Evolutionary conservation across 2,797 vertebrate species (phyloP).

Genomic region (Gadopsis bispinosus): DNA sequence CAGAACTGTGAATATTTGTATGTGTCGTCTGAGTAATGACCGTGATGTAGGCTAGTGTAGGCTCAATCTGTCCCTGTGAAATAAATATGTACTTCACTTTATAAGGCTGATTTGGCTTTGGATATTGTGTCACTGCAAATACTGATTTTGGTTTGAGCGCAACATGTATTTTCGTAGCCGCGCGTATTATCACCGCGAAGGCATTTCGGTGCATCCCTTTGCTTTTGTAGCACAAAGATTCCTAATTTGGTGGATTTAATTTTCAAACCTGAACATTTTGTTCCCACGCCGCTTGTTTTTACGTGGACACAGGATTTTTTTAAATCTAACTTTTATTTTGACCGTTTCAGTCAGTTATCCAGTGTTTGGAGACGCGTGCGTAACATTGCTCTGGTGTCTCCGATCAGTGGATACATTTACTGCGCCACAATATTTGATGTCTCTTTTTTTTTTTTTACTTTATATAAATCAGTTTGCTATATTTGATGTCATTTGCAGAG

Average conservation of each 20-base stretch:
- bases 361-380: constrained; percentile 37
- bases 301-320: not conserved
- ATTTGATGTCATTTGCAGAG: not conserved
- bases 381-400: constrained; percentile 25
- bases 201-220: not conserved
- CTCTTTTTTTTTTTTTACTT: not conserved
- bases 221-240: not conserved
- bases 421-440: not conserved
- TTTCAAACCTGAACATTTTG: not conserved
- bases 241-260: not conserved
- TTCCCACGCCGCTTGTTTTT: constrained; percentile 7
- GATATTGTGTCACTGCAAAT: constrained; percentile 53
- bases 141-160: constrained; percentile 26
- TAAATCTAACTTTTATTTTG: constrained; percentile 3
- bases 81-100: constrained; percentile 84
- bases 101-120: constrained; percentile 66
- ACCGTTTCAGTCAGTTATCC: not conserved
- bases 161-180: constrained; percentile 28
- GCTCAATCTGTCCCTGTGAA: constrained; percentile 82
- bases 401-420: not conserved
- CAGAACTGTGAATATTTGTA: constrained; percentile 88
- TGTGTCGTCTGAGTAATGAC: constrained; percentile 83
- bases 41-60: constrained; percentile 82
- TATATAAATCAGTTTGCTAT: not conserved
- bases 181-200: constrained; percentile 19